Percentiles rank a stretch among this genome's conserved stretches.
phyloP scores from a whole-genome alignment of 2,113 vertebrate species.

The Fulmarus glacialis region DNA sequence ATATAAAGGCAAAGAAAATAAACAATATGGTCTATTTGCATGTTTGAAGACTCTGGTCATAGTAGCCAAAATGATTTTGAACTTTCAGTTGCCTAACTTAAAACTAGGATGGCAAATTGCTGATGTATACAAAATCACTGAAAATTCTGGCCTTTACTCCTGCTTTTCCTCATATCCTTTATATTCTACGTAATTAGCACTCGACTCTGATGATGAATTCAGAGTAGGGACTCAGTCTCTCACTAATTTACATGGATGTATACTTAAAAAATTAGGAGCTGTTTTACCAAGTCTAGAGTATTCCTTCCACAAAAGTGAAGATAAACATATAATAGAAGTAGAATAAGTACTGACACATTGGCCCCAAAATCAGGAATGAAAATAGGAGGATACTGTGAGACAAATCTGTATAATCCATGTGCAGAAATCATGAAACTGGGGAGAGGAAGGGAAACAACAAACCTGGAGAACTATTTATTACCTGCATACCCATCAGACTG shows the following conservation, averaged over 20 bases:
- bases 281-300: background rate
- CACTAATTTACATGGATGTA: background rate
- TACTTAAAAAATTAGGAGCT: background rate
- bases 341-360: background rate
- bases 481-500: background rate
- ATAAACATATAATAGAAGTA: background rate
- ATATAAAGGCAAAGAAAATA: background rate
- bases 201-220: background rate
- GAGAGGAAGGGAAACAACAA: background rate
- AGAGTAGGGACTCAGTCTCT: background rate
- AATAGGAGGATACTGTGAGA: background rate
- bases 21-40: background rate
- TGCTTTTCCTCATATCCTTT: background rate
- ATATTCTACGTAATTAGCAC: background rate
- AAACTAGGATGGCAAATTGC: background rate
- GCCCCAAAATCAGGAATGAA: background rate
- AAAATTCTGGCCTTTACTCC: background rate
- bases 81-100: background rate
- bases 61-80: background rate
- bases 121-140: background rate
- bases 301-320: background rate
- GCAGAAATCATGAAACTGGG: background rate
- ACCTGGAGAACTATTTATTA: background rate
- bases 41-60: background rate
- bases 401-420: background rate